Base-by-base conservation (phyloP, 2,797 vertebrate genomes). In the Anabas testudineus region DNA sequence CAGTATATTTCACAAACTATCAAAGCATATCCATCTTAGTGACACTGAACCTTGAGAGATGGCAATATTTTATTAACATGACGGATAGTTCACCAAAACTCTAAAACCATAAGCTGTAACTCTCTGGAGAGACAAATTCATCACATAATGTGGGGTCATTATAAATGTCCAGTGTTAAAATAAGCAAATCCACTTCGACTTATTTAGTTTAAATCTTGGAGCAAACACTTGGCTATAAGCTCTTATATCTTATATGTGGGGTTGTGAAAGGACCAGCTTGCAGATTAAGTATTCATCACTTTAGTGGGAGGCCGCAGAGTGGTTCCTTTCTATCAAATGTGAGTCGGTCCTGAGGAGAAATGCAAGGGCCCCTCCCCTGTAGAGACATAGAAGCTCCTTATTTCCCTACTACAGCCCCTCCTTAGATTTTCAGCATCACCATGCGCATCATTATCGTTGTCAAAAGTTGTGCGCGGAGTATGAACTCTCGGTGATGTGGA, bases 1-100 rank as follows among this genome's bases (percentile, higher is more conserved):
- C 92, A 91, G 88, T 74, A 89, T 82, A 90, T 84, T 82, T 90
- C 90, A 90, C 78, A 81, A 89, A 92, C 89, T 80, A 92, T 92
- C 88, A 81, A 79, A 13, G 82, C 86, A 81, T 74, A 94, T 94
- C 91, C 88, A 92, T 94, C 92, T 92, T 90, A 48, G 74, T 91
- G 91, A 91, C 91, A 91, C 61, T 46, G 34, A 76, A 80, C 69
- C 79, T 74, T 82, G 81, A 82, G 76, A 87, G 87, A 83, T 57
- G 68, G 71, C 7, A 36, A 60, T 69, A 67, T 87, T 87, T 75
- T 72, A 78, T 78, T 73, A 83, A 60, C 57, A 57, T 83, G 83
- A 90, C 75, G 67, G 83, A 90, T 86, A 59, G 76, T 19, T 72
- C 10, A 10, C 3, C 26, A n/a, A 5, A 64, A 73, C 49, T 22